Conservation (phyloP, 2,888 invertebrate species). For the Papilio demoleus region DNA sequence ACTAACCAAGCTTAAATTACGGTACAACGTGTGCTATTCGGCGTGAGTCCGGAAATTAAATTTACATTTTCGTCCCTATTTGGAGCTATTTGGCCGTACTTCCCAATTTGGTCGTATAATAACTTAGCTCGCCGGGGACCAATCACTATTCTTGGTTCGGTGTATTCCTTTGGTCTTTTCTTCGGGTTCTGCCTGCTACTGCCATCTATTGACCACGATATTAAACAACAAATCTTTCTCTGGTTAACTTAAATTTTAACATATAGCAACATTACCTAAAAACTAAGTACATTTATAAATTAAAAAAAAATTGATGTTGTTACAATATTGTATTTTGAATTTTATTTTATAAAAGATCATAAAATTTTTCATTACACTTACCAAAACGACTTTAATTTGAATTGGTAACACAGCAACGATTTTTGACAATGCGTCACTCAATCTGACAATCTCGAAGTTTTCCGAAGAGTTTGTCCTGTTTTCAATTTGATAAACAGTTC, state of each 20-base stretch:
- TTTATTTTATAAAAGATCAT: too few species aligned
- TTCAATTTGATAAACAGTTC: conserved; percentile 76
- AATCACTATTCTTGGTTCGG: conserved; percentile 56
- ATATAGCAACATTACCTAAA: not conserved
- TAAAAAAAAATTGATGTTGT: too few species aligned
- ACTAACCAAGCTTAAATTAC: conserved; percentile 44
- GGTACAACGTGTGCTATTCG: conserved; percentile 53
- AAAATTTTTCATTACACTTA: too few species aligned
- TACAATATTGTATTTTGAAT: too few species aligned
- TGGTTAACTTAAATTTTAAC: not conserved
- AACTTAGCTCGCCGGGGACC: conserved; percentile 54
- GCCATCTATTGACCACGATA: conserved; percentile 54
- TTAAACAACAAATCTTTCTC: not conserved
- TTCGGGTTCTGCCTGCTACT: conserved; percentile 37
- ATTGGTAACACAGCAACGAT: conserved; percentile 2
- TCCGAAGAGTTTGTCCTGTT: conserved; percentile 69
- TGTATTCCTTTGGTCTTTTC: conserved; percentile 45
- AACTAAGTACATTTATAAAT: too few species aligned
- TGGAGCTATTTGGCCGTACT: conserved; percentile 57
- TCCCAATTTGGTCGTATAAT: conserved; percentile 65
- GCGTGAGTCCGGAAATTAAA: conserved; percentile 54
- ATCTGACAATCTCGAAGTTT: conserved; percentile 56
- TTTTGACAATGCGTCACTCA: conserved; percentile 44
- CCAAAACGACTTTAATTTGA: too few species aligned
- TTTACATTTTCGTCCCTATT: conserved; percentile 63